phyloP scores from a whole-genome alignment of 1,140 invertebrate genomes.

The Hestina assimilis region DNA sequence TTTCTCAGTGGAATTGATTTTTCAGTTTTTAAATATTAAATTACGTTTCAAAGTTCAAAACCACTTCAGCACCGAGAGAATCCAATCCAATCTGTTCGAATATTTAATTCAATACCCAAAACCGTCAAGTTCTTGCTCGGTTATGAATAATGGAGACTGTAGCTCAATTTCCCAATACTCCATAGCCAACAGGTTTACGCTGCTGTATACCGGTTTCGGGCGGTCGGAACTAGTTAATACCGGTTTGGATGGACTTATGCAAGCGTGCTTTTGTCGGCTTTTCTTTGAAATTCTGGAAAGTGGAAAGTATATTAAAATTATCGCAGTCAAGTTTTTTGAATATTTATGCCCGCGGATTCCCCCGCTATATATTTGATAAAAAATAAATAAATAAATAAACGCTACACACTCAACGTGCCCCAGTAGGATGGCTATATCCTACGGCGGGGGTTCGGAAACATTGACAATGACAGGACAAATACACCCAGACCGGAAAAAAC shows the following conservation, averaged over 20 bases:
- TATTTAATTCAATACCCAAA: conserved; percentile 19
- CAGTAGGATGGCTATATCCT: no score
- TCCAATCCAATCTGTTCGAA: conserved; percentile 15
- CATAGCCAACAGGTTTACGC: conserved; percentile 6
- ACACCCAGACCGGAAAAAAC: no score
- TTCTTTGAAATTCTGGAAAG: background rate
- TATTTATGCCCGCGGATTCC: no score
- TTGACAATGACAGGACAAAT: no score
- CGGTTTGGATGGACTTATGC: background rate
- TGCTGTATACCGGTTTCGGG: conserved; percentile 1
- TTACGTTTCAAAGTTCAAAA: conserved; percentile 1
- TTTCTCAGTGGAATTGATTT: background rate
- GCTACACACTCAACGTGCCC: no score
- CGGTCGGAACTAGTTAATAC: conserved; percentile 3
- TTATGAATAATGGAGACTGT: conserved; percentile 21
- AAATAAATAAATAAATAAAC: no score
- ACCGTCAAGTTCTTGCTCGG: conserved; percentile 8
- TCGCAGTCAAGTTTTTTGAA: no score
- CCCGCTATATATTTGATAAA: no score
- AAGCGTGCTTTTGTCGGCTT: background rate
- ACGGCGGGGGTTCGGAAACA: no score
- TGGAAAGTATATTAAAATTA: background rate
- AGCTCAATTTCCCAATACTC: conserved; percentile 6
- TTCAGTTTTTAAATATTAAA: conserved; percentile 7
- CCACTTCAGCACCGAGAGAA: conserved; percentile 1